These are phyloP conservation scores for Scomber japonicus DNA, from an alignment of 2,113 vertebrate genomes.

Conservation along the genomic window DNA sequence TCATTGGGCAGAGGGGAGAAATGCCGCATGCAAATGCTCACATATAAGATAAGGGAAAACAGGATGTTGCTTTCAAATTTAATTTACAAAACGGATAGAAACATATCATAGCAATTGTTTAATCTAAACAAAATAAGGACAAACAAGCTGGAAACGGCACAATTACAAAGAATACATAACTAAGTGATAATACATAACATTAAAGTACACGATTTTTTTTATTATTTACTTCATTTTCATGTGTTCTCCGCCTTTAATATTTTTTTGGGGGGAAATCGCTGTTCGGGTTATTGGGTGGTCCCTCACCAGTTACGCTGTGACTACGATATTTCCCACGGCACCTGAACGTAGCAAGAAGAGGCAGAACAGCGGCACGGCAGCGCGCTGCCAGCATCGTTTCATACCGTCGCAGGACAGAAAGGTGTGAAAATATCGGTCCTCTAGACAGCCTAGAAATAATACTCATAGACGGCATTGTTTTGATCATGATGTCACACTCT, in stretches of 20 bases:
- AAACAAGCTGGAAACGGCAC: not conserved
- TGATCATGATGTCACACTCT: constrained; percentile 14
- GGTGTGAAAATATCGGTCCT: constrained; percentile 55
- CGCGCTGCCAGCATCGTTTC: constrained; percentile 72
- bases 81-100: not conserved
- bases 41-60: not conserved
- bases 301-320: not conserved
- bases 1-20: not conserved
- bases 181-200: not conserved
- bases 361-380: constrained; percentile 56
- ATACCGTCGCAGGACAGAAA: constrained; percentile 63
- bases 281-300: not conserved
- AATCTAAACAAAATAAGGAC: not conserved
- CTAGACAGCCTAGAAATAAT: not conserved
- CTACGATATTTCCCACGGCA: constrained; percentile 33
- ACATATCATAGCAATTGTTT: not conserved
- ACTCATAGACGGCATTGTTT: not conserved
- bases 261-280: not conserved
- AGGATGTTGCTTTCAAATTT: too few relatives aligned
- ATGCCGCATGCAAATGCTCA: constrained; percentile 1
- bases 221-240: not conserved
- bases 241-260: not conserved
- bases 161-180: not conserved
- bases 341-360: constrained; percentile 61
- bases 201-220: not conserved